A percentile compares a stretch with the other conserved stretches of the same genome.
Evolutionary conservation across 2,888 invertebrate genomes (phyloP).

Genomic region (Anoncus sp.): DNA sequence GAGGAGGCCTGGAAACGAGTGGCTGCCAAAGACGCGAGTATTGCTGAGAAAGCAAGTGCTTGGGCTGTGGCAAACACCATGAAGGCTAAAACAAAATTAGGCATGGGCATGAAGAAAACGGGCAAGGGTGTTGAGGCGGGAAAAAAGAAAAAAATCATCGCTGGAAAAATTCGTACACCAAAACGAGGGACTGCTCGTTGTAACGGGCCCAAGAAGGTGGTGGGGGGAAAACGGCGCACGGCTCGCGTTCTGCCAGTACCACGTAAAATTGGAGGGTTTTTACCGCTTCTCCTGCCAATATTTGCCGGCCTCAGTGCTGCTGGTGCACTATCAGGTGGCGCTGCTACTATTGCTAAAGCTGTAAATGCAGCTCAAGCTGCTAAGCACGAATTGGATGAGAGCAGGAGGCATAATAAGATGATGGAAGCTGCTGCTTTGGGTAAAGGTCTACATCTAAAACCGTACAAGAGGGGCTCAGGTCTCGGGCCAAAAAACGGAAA

Average conservation of each 20-base stretch:
- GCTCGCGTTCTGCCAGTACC: constrained; percentile 18
- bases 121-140: too few species aligned
- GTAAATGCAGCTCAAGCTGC: constrained; percentile 67
- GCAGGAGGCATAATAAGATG: constrained; percentile 69
- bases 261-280: constrained; percentile 2
- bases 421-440: constrained; percentile 71
- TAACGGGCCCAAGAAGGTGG: too few species aligned
- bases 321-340: constrained; percentile 39
- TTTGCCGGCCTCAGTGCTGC: constrained; percentile 18
- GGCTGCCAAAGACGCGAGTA: constrained; percentile 34
- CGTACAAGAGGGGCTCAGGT: constrained; percentile 63
- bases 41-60: constrained; percentile 74
- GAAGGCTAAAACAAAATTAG: constrained; percentile 71
- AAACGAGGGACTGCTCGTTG: too few species aligned
- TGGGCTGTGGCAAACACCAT: constrained; percentile 71
- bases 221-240: too few species aligned
- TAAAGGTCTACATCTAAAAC: constrained; percentile 68
- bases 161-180: too few species aligned
- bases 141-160: too few species aligned
- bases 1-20: constrained; percentile 61
- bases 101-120: constrained; percentile 31
- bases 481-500: constrained; percentile 34
- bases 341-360: constrained; percentile 21
- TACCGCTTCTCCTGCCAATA: constrained; percentile 5
- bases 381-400: constrained; percentile 67